Percentiles rank a stretch among this genome's conserved stretches.
phyloP scores from a whole-genome alignment of 2,797 vertebrate genomes.

The Gila robusta region DNA sequence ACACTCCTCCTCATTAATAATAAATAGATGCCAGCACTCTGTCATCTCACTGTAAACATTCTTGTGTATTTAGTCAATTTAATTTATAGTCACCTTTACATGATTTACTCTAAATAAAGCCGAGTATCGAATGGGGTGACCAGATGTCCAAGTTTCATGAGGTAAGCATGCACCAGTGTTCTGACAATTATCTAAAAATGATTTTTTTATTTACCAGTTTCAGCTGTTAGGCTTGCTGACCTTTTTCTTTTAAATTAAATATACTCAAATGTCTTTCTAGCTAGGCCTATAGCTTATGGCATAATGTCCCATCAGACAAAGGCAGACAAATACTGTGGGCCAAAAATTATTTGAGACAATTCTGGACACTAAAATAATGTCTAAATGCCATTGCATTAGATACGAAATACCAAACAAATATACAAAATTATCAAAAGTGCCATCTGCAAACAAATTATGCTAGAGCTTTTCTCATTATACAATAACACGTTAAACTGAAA shows the following conservation, averaged over 20 bases:
- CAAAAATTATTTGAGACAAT: neutral
- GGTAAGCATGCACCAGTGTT: neutral
- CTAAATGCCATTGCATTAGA: neutral
- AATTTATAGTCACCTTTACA: neutral
- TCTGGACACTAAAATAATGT: neutral
- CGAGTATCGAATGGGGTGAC: constrained; percentile 9
- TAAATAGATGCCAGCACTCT: neutral
- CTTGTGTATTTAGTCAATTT: neutral
- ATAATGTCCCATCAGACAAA: neutral
- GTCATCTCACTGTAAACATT: neutral
- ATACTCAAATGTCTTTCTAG: neutral
- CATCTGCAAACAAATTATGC: neutral
- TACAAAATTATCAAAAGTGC: neutral
- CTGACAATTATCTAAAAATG: neutral
- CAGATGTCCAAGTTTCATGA: neutral
- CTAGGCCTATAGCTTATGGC: neutral
- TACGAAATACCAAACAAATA: neutral
- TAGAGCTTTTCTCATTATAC: neutral
- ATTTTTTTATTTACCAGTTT: neutral
- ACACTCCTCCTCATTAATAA: constrained; percentile 38
- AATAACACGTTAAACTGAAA: too few species aligned
- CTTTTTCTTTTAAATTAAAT: neutral
- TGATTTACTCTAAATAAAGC: constrained; percentile 45
- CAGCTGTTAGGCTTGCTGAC: neutral
- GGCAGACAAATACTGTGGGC: neutral